Base-by-base conservation (phyloP, 2,797 vertebrate genomes). In the Lindbergichthys nudifrons region DNA sequence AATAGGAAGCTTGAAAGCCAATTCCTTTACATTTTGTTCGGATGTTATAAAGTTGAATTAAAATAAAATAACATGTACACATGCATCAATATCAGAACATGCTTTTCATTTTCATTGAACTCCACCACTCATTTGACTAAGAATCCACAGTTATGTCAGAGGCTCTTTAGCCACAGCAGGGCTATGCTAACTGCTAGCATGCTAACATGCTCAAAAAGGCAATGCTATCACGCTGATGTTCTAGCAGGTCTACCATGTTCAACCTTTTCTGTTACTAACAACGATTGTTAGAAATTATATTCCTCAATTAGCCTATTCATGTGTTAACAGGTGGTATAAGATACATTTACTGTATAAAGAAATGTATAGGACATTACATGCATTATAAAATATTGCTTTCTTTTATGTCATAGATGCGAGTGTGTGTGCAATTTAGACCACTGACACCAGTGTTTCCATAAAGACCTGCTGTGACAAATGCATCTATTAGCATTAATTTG, bases 391-490 rank as follows among this genome's bases (percentile, higher is more conserved):
- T n/a, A 16, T 13, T 21, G 36, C 26, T 23, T 26, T 58, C 15
- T 32, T 30, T 3, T 14, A 2, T 46, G 16, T 19, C 10, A 16
- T 0, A 23, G 4, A 41, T 63, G 52, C 15, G 57, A 61, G 3
- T 30, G 32, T 15, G 9, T 58, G 30, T 52, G 23, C 42, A 36
- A 45, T 10, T 39, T n/a, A 65, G 39, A 30, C 39, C 14, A 3
- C 51, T 15, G 51, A 70, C 32, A 79, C 32, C 32, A 75, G 73
- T 19, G 16, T 52, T 39, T 53, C 21, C 23, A 13, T 1, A 13
- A 41, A 51, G 15, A 41, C 14, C 30, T 39, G 62, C 60, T 50
- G 73, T 58, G 72, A 78, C 30, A 73, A 73, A 74, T 0, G 3
- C 19, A 26, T 11, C 32, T 26, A 57, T 14, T n/a, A 32, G 54